Evolutionary conservation across 2,888 invertebrate genomes (phyloP).

Genomic region (Abrostola tripartita): DNA sequence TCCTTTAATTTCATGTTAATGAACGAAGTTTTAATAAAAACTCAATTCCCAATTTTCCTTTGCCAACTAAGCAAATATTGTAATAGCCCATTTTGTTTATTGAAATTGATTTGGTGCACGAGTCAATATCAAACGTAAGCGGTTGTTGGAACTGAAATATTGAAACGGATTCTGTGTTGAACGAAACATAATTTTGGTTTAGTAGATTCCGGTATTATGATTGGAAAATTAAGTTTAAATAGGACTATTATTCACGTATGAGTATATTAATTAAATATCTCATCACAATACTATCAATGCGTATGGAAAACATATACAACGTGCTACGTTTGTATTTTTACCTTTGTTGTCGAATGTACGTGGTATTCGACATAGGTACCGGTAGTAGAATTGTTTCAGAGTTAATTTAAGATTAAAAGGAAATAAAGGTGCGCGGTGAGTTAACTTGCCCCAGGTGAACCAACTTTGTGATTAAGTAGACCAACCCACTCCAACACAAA

Average conservation of each 20-base stretch:
- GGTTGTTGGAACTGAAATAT: too few relatives aligned
- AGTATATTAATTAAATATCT: slow-evolving; percentile 2
- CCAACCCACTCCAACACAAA: slow-evolving; percentile 47
- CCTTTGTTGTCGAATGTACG: slow-evolving; percentile 46
- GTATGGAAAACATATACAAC: neutral
- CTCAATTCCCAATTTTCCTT: slow-evolving; percentile 45
- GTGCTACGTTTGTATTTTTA: slow-evolving; percentile 18
- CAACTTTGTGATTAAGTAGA: slow-evolving; percentile 62
- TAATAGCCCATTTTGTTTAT: too few relatives aligned
- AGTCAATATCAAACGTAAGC: too few relatives aligned
- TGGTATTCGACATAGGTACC: slow-evolving; percentile 39
- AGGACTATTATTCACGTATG: too few relatives aligned
- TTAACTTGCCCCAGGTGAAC: slow-evolving; percentile 60
- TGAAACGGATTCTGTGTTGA: too few relatives aligned
- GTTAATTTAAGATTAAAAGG: slow-evolving; percentile 71
- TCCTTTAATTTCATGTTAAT: slow-evolving; percentile 50
- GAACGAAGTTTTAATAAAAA: slow-evolving; percentile 55
- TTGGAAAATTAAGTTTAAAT: too few relatives aligned
- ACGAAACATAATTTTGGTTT: too few relatives aligned
- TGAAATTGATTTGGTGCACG: slow-evolving; percentile 2
- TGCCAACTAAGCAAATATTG: slow-evolving; percentile 18
- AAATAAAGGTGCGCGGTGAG: slow-evolving; percentile 63
- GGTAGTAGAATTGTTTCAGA: slow-evolving; percentile 57
- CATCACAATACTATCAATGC: neutral
- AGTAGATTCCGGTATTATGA: too few relatives aligned